Base-by-base conservation (phyloP, 2,113 vertebrate species). In the Thamnaconus septentrionalis region DNA sequence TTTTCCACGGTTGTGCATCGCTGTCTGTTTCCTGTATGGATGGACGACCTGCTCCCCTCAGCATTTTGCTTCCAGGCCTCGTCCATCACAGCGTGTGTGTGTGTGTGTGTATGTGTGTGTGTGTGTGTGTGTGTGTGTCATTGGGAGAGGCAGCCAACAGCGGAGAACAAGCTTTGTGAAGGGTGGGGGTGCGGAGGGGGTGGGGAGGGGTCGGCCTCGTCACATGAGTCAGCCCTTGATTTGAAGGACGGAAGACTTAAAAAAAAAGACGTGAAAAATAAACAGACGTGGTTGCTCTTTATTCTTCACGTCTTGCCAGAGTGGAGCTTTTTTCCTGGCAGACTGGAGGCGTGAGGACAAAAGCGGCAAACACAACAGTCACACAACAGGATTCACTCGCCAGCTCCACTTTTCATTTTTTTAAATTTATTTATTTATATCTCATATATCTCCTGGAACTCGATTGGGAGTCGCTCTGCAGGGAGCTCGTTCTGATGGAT, bases 291-390 rank as follows among this genome's bases (percentile, higher is more conserved):
- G 18, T 31, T 31, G 18, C 18, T 31, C 50, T 11, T 70, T 56
- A 54, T 52, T 60, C 62, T 66, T 71, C 76, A 54, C 31, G 5
- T n/a, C 41, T 54, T 44, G 59, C 66, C 74, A 45, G 61, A 65
- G 64, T 61, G 75, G 48, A 58, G 4, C 71, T 81, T 31, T 31
- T 31, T 31, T 80, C 55, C 59, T 78, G 73, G 78, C 79, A 68
- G 59, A 44, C 56, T 66, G 43, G 48, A 63, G 61, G 75, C 78
- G 66, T 58, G 52, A 61, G 61, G 63, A 31, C 18, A 31, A 31
- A 31, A 31, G 7, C 12, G 18, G 64, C 59, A 74, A 81, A 76
- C 63, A 73, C 3, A 39, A 42, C 64, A 7, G 7, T 56, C 73
- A 61, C 71, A 60, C 18, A 31, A 41, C 52, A 53, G 80, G 46